Evolutionary conservation across 53 echinoderm and acorn worm species (phyloP).

Genomic region (Echinarachnius parma): DNA sequence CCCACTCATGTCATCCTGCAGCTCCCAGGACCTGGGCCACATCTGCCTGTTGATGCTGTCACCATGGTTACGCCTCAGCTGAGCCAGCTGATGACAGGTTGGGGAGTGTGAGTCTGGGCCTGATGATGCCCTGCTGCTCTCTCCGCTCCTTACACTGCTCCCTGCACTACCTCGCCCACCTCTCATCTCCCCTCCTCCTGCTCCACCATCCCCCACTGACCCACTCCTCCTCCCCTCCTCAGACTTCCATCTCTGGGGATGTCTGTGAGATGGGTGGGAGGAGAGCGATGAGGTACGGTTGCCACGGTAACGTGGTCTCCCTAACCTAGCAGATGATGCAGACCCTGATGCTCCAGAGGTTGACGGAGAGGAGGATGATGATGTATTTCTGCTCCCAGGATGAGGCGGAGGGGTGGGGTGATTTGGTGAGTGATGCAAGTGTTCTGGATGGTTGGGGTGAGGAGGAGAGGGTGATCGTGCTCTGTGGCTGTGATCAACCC

Average conservation of each 20-base stretch:
- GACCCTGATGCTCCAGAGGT: too few species aligned
- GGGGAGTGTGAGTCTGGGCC: conserved; percentile 18
- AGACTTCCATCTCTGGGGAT: neutral
- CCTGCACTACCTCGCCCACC: too few species aligned
- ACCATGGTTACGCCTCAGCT: conserved; percentile 58
- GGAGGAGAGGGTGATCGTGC: conserved; percentile 33
- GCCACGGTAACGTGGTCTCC: neutral
- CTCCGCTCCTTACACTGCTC: too few species aligned
- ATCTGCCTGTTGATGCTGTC: conserved; percentile 51
- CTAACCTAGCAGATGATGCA: too few species aligned
- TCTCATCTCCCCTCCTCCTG: too few species aligned
- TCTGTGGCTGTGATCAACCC: conserved; percentile 31
- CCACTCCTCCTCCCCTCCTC: neutral
- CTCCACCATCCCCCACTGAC: neutral
- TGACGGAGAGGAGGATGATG: too few species aligned
- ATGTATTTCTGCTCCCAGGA: too few species aligned
- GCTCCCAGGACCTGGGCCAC: conserved; percentile 69
- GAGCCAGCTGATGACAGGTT: conserved; percentile 52
- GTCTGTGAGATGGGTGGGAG: conserved; percentile 4
- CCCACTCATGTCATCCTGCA: conserved; percentile 10
- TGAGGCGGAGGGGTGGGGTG: too few species aligned
- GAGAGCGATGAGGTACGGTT: conserved; percentile 2
- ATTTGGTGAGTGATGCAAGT: too few species aligned
- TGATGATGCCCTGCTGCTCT: too few species aligned
- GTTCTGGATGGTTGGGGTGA: too few species aligned